Conservation (phyloP, 92 coral and sea anemone species). For the Heliopora coerulea region DNA sequence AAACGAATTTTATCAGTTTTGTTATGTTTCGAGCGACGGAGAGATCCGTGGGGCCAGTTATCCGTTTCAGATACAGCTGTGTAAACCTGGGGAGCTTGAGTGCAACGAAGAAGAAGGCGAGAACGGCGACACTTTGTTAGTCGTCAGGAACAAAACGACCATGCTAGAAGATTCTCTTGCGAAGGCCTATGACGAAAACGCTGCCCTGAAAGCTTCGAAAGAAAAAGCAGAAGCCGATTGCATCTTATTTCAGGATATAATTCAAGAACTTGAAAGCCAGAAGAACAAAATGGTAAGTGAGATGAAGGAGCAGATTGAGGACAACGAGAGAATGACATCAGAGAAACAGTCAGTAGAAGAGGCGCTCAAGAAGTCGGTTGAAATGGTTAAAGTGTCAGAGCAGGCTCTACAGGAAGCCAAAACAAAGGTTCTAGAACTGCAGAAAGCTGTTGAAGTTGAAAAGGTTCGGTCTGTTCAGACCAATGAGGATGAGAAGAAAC, state of each 20-base stretch:
- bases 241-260: conserved; percentile 21
- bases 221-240: conserved; percentile 60
- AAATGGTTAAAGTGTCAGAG: not conserved
- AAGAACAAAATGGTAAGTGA: not conserved
- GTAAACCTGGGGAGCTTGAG: conserved; percentile 71
- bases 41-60: conserved; percentile 97
- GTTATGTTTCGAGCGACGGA: conserved; percentile 76
- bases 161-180: conserved; percentile 86
- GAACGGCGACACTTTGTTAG: conserved; percentile 69
- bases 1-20: conserved; percentile 95
- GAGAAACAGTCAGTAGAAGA: conserved; percentile 55
- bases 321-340: conserved; percentile 58
- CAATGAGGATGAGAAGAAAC: conserved; percentile 21
- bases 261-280: conserved; percentile 8
- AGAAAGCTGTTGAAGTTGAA: conserved; percentile 11
- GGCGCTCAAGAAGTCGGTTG: not conserved
- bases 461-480: conserved; percentile 15
- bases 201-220: conserved; percentile 72
- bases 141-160: conserved; percentile 85
- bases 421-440: not conserved
- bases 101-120: conserved; percentile 93
- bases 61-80: conserved; percentile 82
- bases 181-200: conserved; percentile 78
- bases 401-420: not conserved
- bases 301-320: conserved; percentile 21